A percentile compares a stretch with the other conserved stretches of the same genome.
phyloP scores from a whole-genome alignment of 2,888 invertebrate genomes.

The Pseudococcus longispinus region DNA sequence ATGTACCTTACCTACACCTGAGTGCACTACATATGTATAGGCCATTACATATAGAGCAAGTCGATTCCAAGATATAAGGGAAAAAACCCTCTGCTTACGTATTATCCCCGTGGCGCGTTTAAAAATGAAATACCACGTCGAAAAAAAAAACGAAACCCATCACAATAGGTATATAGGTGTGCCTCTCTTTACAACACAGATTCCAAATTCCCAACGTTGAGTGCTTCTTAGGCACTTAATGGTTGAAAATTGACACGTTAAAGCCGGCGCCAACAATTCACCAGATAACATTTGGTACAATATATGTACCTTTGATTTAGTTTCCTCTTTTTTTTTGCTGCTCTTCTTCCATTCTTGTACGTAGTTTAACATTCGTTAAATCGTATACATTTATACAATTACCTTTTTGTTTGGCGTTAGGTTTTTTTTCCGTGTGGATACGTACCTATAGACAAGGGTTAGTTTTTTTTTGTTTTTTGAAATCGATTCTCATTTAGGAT shows the following conservation, averaged over 20 bases:
- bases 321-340: background rate
- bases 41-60: slow-evolving; percentile 1
- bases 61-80: background rate
- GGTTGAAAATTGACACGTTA: slow-evolving; percentile 36
- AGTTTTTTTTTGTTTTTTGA: background rate
- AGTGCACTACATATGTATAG: background rate
- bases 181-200: slow-evolving; percentile 20
- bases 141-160: slow-evolving; percentile 15
- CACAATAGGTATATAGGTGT: slow-evolving; percentile 23
- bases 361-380: background rate
- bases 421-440: background rate
- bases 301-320: background rate
- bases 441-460: slow-evolving; percentile 6
- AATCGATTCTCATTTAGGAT: slow-evolving; percentile 31
- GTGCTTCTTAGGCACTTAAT: slow-evolving; percentile 37
- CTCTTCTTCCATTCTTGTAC: background rate
- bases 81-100: background rate
- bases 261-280: slow-evolving; percentile 21
- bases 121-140: slow-evolving; percentile 3
- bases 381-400: slow-evolving; percentile 5
- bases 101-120: slow-evolving; percentile 21
- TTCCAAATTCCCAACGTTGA: slow-evolving; percentile 36
- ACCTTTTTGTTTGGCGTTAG: background rate
- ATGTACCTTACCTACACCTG: slow-evolving; percentile 18
- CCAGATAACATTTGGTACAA: background rate